These are phyloP conservation scores for Ondatra zibethicus DNA, from an alignment of 2,113 vertebrate species.

Conservation along the genomic window DNA sequence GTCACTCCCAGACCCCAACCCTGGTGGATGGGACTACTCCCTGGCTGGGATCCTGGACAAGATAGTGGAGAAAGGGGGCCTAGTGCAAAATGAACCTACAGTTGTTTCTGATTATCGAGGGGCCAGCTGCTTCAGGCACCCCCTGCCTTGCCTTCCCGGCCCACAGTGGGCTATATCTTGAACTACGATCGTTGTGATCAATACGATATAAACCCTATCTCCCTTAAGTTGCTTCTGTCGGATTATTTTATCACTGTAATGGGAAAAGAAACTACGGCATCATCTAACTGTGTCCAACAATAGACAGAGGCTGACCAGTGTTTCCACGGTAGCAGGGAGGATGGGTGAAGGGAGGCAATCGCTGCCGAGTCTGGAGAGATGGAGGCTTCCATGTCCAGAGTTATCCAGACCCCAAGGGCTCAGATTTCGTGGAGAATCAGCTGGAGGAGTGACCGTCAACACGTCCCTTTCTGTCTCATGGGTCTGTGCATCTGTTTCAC, in stretches of 20 bases:
- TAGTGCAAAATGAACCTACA: not conserved
- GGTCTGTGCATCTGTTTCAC: not conserved
- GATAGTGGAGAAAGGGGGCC: not conserved
- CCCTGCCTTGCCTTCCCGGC: not conserved
- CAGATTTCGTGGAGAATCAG: not conserved
- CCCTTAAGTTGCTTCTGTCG: not conserved
- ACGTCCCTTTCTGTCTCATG: not conserved
- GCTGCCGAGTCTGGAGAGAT: not conserved
- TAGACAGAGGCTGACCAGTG: not conserved
- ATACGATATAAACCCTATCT: not conserved
- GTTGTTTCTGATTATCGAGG: not conserved
- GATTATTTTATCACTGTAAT: not conserved
- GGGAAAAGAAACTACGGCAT: not conserved
- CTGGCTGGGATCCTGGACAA: not conserved
- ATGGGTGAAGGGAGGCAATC: not conserved
- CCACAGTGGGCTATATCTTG: not conserved
- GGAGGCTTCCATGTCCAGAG: not conserved
- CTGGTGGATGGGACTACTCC: not conserved
- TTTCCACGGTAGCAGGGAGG: rapidly evolving
- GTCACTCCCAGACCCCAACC: not conserved
- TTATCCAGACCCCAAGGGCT: not conserved
- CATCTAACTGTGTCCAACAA: not conserved
- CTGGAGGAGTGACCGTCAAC: not conserved
- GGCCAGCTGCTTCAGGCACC: not conserved
- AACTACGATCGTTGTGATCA: not conserved